Conservation (phyloP, 2,888 invertebrate species). For the Empis stercorea region DNA sequence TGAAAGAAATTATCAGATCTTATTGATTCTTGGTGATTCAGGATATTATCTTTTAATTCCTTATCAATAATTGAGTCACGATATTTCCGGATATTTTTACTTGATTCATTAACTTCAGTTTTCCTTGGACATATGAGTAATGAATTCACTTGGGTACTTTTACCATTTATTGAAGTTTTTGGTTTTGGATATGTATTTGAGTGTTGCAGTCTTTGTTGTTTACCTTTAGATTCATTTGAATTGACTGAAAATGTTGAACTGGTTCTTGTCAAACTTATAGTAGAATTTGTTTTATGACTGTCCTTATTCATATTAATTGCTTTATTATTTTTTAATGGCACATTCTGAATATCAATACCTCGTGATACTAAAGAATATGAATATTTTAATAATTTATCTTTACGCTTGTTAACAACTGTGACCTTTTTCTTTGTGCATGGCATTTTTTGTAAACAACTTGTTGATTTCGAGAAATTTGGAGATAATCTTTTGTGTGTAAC, state of each 20-base stretch:
- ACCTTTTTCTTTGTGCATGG: background rate
- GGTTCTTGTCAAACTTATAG: slow-evolving; percentile 29
- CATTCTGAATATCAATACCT: background rate
- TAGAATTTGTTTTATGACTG: slow-evolving; percentile 23
- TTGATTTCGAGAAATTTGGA: slow-evolving; percentile 1
- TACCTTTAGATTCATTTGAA: slow-evolving; percentile 22
- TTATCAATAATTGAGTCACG: slow-evolving; percentile 25
- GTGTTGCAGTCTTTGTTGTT: background rate
- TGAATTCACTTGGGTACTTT: slow-evolving; percentile 7
- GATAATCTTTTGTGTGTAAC: slow-evolving; percentile 25
- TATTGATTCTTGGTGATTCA: slow-evolving; percentile 44
- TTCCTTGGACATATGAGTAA: no score
- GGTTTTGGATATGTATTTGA: background rate
- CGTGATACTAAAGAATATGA: background rate
- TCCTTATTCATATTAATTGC: background rate
- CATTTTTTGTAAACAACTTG: background rate
- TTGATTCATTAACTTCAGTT: no score
- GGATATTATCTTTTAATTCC: slow-evolving; percentile 44
- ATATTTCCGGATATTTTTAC: no score
- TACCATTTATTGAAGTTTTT: background rate
- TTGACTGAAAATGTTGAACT: slow-evolving; percentile 36
- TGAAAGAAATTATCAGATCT: slow-evolving; percentile 57
- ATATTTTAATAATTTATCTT: no score
- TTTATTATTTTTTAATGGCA: background rate
- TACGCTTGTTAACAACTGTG: no score